Evolutionary conservation across 2,888 invertebrate species (phyloP), one percentile per base, ranked within the genome.

Genomic region (Prosopocoilus inquinatus): DNA sequence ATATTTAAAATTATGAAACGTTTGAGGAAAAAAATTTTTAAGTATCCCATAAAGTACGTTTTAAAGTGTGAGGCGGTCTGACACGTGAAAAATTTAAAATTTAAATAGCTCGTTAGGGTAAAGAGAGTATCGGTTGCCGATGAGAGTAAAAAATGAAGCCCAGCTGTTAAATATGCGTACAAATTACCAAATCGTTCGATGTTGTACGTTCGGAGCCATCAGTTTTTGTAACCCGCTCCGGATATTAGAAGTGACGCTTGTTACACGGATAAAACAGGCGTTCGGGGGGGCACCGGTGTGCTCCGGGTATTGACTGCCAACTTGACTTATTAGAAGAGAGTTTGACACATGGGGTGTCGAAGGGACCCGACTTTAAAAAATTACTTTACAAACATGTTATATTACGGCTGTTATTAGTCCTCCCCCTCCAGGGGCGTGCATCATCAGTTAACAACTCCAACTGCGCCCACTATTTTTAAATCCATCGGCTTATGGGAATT

Each of bases 291-390:
- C 63, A 63, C 71, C 68, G 67, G 70, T 73, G 72, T 61, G 58
- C 57, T 56, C 52, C 57, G 61, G 61, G 61, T 66, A 70, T 73
- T 70, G 70, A 70, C 70, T 70, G 60, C 59, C 55, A 65, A 62
- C 63, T 68, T 69, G 74, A 75, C 73, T 76, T 75, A 76, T 76
- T 76, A 75, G 71, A 68, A 62, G 61, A 64, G 70, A 70, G 69
- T 72, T 75, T 74, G 75, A 76, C 75, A 75, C 73, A 76, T 76
- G 75, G 75, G 74, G 72, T 73, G 73, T 65, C 67, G 70, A 72
- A 71, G 66, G 69, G 69, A 66, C 62, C 57, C 53, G 67, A 68
- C 70, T 67, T 70, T 73, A 73, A 74, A 74, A 73, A 74, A 74
- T 73, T 71, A 72, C 70, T 70, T 68, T 70, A 69, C 71, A 70